phyloP scores from a whole-genome alignment of 35 echinoderm and acorn worm species.

The Chiridota heheva region DNA sequence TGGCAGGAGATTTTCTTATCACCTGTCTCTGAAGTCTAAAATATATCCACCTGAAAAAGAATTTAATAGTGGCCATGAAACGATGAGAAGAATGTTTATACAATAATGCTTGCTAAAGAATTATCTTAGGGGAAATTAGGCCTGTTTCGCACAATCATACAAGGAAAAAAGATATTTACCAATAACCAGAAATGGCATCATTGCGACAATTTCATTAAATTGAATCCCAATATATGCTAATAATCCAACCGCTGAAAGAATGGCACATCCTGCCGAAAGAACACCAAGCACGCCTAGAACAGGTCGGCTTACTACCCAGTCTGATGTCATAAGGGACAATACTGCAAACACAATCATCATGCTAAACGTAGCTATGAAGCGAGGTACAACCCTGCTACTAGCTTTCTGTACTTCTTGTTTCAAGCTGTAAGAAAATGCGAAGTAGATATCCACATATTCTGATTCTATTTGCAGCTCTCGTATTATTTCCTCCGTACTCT shows the following conservation, averaged over 20 bases:
- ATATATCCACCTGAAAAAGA: no score
- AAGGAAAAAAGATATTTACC: conserved; percentile 21
- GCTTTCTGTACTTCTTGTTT: conserved; percentile 18
- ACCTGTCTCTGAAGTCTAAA: no score
- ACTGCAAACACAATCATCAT: conserved; percentile 33
- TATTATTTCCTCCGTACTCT: conserved; percentile 15
- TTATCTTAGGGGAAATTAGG: no score
- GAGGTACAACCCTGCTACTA: conserved; percentile 15
- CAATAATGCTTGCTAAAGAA: no score
- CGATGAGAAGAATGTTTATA: no score
- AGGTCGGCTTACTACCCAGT: conserved; percentile 44
- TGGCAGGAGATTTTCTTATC: no score
- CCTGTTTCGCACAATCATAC: no score
- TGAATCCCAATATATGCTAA: conserved; percentile 30
- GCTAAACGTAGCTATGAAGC: conserved; percentile 39
- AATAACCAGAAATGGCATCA: conserved; percentile 55
- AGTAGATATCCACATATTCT: conserved; percentile 21
- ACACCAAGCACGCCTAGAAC: conserved; percentile 37
- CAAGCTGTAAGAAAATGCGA: conserved; percentile 42
- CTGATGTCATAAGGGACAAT: conserved; percentile 23
- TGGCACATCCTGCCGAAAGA: conserved; percentile 41
- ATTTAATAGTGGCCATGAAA: no score
- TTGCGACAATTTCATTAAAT: conserved; percentile 49
- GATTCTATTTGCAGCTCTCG: background rate
- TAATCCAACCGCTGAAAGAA: conserved; percentile 37